Base-by-base conservation (phyloP, 2,797 vertebrate genomes). In the Notamacropus eugenii region DNA sequence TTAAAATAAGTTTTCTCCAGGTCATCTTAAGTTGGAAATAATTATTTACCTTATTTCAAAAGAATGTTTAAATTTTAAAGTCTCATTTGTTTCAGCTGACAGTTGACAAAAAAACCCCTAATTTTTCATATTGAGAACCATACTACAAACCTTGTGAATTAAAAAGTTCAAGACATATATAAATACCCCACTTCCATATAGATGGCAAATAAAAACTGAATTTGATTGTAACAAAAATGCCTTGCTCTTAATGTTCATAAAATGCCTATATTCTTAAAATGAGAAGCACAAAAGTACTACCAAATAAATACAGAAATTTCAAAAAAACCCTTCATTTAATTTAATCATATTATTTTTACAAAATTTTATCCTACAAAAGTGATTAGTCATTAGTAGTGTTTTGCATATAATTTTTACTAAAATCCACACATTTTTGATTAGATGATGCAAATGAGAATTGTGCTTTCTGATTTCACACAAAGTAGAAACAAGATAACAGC, bases 401-500 rank as follows among this genome's bases (percentile, higher is more conserved):
- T 94, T 98, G 95, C 95, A 96, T 97, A 98, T 97, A 97, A 97
- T 98, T 98, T 98, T 98, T 97, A 97, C 98, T 97, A 55, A 96
- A 98, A 98, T 98, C 96, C 97, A 98, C 97, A 98, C 95, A 94
- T 97, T 98, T 98, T 94, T 97, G 96, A 98, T 98, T 98, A 98
- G 98, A 95, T 97, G 96, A 98, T 97, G 97, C 96, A 98, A 98
- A 98, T 97, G 87, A 98, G 98, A 98, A 98, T 97, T 97, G 96
- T 97, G 97, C 94, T 95, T 96, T 96, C 93, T 98, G 97, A 98
- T 97, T 98, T 98, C 97, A 98, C 97, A 98, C 97, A 97, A 97
- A 98, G 97, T 97, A 98, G 97, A 98, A 98, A 97, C 96, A 98
- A 98, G 97, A 92, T 98, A 98, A 98, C 97, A 98, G 98, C 97